These are phyloP conservation scores for Drosophila setifemur DNA, from an alignment of 1,140 invertebrate genomes.

Conservation along the genomic window DNA sequence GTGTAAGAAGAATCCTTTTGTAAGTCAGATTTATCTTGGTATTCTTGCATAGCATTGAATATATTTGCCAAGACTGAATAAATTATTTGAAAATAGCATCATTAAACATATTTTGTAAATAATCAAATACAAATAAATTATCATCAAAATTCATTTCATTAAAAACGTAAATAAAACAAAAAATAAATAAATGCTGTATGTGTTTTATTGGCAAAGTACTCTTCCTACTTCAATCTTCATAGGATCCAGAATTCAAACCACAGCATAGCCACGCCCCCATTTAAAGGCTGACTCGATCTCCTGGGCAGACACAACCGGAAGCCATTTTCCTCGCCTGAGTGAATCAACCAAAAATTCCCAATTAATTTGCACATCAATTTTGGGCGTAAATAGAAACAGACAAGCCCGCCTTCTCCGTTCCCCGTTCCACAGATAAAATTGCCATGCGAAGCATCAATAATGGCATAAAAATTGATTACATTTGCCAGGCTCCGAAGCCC, in stretches of 20 bases:
- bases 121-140: too few species aligned
- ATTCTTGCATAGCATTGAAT: too few species aligned
- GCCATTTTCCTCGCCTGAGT: constrained; percentile 19
- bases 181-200: too few species aligned
- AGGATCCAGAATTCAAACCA: constrained; percentile 48
- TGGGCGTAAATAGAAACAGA: constrained; percentile 46
- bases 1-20: too few species aligned
- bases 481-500: constrained; percentile 40
- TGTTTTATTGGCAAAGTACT: too few species aligned
- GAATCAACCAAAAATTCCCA: constrained; percentile 66
- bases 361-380: constrained; percentile 72
- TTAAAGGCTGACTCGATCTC: constrained; percentile 54
- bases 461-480: constrained; percentile 79
- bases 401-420: neutral
- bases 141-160: too few species aligned
- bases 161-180: too few species aligned
- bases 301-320: constrained; percentile 49
- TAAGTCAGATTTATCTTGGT: too few species aligned
- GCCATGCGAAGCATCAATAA: constrained; percentile 74
- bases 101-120: too few species aligned
- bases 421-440: constrained; percentile 24
- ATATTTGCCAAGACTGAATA: too few species aligned
- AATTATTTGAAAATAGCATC: too few species aligned
- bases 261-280: constrained; percentile 58
- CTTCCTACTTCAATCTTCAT: too few species aligned